Conservation (phyloP, 1,140 invertebrate genomes). For the Zaprionus tsacasi region DNA sequence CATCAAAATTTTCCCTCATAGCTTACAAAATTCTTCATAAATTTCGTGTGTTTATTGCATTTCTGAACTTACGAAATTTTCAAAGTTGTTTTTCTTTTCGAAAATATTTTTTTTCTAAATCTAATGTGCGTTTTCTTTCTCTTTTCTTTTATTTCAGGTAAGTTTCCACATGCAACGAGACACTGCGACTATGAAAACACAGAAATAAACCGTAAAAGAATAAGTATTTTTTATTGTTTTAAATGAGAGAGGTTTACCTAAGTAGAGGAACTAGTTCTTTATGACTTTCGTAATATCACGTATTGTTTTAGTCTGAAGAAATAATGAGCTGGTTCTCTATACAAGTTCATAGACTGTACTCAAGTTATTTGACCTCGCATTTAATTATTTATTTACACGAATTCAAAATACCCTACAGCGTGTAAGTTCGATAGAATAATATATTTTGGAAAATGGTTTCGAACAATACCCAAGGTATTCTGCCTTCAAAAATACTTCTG, state of each 20-base stretch:
- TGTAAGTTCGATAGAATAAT: not conserved
- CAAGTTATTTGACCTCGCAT: not conserved
- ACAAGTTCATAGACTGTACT: not conserved
- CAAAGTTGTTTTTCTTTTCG: constrained; percentile 19
- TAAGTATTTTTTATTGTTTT: constrained; percentile 26
- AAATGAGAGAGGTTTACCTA: not conserved
- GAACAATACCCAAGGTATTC: too few relatives aligned
- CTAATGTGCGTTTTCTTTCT: constrained; percentile 61
- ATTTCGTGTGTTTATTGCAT: constrained; percentile 78
- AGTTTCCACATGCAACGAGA: constrained; percentile 42
- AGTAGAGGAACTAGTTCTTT: not conserved
- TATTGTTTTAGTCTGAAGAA: not conserved
- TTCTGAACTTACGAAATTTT: constrained; percentile 73
- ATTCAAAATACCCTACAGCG: not conserved
- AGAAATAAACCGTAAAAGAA: not conserved
- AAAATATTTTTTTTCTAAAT: constrained; percentile 64
- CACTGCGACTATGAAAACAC: not conserved
- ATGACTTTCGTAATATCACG: not conserved
- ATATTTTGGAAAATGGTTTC: too few relatives aligned
- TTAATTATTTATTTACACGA: not conserved
- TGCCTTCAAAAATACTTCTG: too few relatives aligned
- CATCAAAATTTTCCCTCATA: constrained; percentile 19
- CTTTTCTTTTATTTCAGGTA: constrained; percentile 66
- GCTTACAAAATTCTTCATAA: constrained; percentile 77
- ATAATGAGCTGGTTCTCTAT: not conserved